phyloP scores from a whole-genome alignment of 2,888 invertebrate species.

The Drosophila mayaguana region DNA sequence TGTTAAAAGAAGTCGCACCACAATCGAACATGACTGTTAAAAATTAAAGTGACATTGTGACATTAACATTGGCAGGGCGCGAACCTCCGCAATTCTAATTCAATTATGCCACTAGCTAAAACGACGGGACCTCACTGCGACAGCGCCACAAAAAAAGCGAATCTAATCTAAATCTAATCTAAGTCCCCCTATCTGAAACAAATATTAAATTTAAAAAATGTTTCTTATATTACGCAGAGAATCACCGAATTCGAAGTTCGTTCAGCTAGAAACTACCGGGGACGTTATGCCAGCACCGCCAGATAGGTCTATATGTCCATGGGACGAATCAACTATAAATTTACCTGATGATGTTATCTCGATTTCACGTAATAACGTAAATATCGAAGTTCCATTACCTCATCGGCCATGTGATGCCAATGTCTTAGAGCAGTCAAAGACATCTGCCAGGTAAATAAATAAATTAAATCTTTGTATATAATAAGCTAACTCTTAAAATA shows the following conservation, averaged over 20 bases:
- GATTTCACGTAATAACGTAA: slow-evolving; percentile 13
- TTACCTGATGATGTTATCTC: slow-evolving; percentile 15
- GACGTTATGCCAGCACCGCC: slow-evolving; percentile 59
- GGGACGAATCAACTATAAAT: slow-evolving; percentile 77
- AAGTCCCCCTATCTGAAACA: too few relatives aligned
- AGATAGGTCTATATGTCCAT: slow-evolving; percentile 83
- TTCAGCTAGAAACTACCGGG: slow-evolving; percentile 80
- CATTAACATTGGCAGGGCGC: too few relatives aligned
- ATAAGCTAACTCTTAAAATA: slow-evolving; percentile 54
- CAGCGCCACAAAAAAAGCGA: too few relatives aligned
- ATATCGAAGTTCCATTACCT: slow-evolving; percentile 2
- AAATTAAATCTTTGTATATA: not conserved
- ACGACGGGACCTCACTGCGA: too few relatives aligned
- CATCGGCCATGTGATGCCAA: not conserved
- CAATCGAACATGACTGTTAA: too few relatives aligned
- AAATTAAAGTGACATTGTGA: too few relatives aligned
- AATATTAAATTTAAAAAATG: not conserved
- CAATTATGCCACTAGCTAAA: too few relatives aligned
- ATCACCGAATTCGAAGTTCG: slow-evolving; percentile 72
- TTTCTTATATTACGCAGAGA: slow-evolving; percentile 68
- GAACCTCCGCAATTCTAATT: too few relatives aligned
- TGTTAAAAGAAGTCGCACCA: too few relatives aligned
- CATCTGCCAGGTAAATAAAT: slow-evolving; percentile 70
- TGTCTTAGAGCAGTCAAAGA: slow-evolving; percentile 46
- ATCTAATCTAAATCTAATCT: too few relatives aligned